Evolutionary conservation across 1,140 invertebrate species (phyloP), one percentile per base, ranked within the genome.

Genomic region (Limonius californicus): DNA sequence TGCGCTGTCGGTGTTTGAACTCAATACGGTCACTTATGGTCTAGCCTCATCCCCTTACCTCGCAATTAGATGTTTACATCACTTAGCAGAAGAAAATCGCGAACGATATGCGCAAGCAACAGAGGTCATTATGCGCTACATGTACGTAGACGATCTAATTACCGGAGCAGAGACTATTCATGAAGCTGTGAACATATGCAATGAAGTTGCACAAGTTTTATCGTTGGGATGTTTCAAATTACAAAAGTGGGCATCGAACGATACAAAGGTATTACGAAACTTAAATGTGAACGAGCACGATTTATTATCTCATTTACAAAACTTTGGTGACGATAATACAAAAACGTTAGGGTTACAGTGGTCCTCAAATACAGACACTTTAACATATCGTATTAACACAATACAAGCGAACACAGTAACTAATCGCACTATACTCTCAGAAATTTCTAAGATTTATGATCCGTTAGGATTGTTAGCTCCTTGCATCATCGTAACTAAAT

Each of bases 141-240:
- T n/a, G n/a, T n/a, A 77, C 45, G 72, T 77, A 18, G 80, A 82
- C 62, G 77, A 81, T 66, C 43, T 76, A 1, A 39, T 77, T 12
- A 70, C 72, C 12, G 76, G 79, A 6, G 39, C 19, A 14, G 57
- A 59, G 23, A 16, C 39, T 3, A 47, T 59, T 19, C 7, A 50
- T 19, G 32, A 42, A 21, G 15, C 43, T 27, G 14, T 14, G 14
- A 39, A 8, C 3, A 18, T 57, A 15, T 14, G 4, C 6, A 30
- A 57, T 3, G 55, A 45, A 47, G 20, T 59, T n/a, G n/a, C n/a
- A n/a, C n/a, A n/a, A n/a, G n/a, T n/a, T n/a, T n/a, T n/a, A n/a
- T n/a, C n/a, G n/a, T n/a, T n/a, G n/a, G n/a, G n/a, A n/a, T n/a
- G n/a, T n/a, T n/a, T n/a, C n/a, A n/a, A n/a, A n/a, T n/a, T n/a